phyloP scores from a whole-genome alignment of 2,113 vertebrate genomes.

The Meles meles region DNA sequence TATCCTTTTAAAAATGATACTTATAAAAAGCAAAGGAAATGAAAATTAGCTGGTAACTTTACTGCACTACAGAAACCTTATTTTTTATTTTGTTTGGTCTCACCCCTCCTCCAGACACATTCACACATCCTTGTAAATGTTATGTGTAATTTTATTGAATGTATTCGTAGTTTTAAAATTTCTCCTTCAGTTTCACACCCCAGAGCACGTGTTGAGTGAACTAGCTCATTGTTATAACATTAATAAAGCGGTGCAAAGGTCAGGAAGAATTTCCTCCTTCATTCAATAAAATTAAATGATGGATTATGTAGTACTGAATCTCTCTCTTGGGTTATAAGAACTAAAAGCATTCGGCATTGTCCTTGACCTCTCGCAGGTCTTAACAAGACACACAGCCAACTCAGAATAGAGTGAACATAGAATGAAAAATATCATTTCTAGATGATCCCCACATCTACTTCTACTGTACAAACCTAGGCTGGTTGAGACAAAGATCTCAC shows the following conservation, averaged over 20 bases:
- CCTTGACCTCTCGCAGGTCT: background rate
- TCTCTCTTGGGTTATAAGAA: background rate
- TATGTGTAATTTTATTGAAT: background rate
- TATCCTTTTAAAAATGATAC: background rate
- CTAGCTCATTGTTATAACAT: background rate
- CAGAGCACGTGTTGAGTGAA: background rate
- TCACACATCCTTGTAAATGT: background rate
- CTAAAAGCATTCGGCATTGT: background rate
- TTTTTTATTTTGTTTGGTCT: constrained; percentile 15
- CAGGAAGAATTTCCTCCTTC: background rate
- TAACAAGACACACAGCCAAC: background rate
- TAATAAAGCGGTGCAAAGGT: background rate
- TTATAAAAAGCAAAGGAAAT: background rate
- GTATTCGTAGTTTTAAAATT: background rate
- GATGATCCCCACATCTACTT: background rate
- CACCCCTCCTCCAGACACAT: accelerated
- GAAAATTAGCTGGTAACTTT: background rate
- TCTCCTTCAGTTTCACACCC: background rate
- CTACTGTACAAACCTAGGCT: background rate
- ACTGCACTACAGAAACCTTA: background rate
- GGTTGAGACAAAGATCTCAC: too few relatives aligned
- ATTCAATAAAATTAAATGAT: background rate
- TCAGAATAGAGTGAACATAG: too few relatives aligned
- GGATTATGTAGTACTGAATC: background rate
- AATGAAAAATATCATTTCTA: background rate